These are phyloP conservation scores for Casuarius casuarius DNA, from an alignment of 2,113 vertebrate species.

Conservation along the genomic window DNA sequence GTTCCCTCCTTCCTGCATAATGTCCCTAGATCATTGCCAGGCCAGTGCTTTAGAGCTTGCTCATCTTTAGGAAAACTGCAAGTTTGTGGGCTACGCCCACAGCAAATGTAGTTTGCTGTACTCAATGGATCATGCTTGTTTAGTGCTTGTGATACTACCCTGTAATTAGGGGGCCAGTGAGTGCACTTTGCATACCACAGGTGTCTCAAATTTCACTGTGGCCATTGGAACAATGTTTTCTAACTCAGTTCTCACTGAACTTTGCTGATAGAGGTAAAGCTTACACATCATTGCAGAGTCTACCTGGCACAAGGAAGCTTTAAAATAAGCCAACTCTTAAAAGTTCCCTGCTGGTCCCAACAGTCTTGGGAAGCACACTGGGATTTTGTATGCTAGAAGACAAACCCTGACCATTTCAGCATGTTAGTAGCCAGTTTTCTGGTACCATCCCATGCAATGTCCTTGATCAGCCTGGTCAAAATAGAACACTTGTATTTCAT, in stretches of 20 bases:
- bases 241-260: background rate
- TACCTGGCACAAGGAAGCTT: background rate
- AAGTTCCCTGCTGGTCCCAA: background rate
- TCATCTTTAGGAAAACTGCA: conserved; percentile 33
- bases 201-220: background rate
- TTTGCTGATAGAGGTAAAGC: background rate
- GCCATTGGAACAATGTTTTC: background rate
- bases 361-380: background rate
- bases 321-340: background rate
- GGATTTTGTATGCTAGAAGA: background rate
- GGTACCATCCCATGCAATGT: background rate
- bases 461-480: background rate
- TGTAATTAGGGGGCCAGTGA: background rate
- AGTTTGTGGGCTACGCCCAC: background rate
- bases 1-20: background rate
- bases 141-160: background rate
- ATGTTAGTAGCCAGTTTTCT: background rate
- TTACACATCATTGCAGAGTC: background rate
- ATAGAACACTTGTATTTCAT: background rate
- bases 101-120: background rate
- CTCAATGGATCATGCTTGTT: background rate
- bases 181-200: background rate
- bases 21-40: background rate
- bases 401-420: background rate
- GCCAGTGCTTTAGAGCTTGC: background rate